Evolutionary conservation across 2,113 vertebrate species (phyloP).

Genomic region (Aphyosemion australe): DNA sequence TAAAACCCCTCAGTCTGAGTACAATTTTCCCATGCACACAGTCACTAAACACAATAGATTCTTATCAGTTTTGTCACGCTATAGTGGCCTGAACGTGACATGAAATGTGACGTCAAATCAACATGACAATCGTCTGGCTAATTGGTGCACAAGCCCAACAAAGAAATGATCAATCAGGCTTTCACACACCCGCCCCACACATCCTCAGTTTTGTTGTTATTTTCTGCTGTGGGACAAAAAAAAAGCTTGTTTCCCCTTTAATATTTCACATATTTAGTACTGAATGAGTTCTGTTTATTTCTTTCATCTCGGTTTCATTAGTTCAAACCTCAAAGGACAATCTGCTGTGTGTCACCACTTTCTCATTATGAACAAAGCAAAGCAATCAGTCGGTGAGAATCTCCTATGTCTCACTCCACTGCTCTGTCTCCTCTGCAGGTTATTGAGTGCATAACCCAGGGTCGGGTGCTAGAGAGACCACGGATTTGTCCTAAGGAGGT

Average conservation of each 20-base stretch:
- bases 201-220: slow-evolving; percentile 21
- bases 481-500: slow-evolving; percentile 84
- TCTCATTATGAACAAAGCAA: slow-evolving; percentile 61
- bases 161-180: slow-evolving; percentile 41
- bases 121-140: slow-evolving; percentile 35
- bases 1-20: background rate
- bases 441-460: slow-evolving; percentile 85
- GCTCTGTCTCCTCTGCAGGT: slow-evolving; percentile 71
- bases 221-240: slow-evolving; percentile 16
- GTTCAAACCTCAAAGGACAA: slow-evolving; percentile 60
- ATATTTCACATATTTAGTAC: slow-evolving; percentile 40
- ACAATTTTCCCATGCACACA: background rate
- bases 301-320: slow-evolving; percentile 65
- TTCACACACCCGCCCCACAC: slow-evolving; percentile 32
- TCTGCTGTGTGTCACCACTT: slow-evolving; percentile 48
- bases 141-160: slow-evolving; percentile 40
- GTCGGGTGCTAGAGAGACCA: slow-evolving; percentile 82
- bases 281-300: slow-evolving; percentile 52
- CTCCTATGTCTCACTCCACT: slow-evolving; percentile 45
- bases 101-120: slow-evolving; percentile 28
- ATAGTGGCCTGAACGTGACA: slow-evolving; percentile 7
- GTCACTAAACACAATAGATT: slow-evolving; percentile 17
- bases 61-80: slow-evolving; percentile 9
- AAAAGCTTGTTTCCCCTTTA: slow-evolving; percentile 22
- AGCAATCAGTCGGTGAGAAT: slow-evolving; percentile 55